Evolutionary conservation across 2,113 vertebrate species (phyloP), one percentile per base, ranked within the genome.

Genomic region (Takifugu bimaculatus): DNA sequence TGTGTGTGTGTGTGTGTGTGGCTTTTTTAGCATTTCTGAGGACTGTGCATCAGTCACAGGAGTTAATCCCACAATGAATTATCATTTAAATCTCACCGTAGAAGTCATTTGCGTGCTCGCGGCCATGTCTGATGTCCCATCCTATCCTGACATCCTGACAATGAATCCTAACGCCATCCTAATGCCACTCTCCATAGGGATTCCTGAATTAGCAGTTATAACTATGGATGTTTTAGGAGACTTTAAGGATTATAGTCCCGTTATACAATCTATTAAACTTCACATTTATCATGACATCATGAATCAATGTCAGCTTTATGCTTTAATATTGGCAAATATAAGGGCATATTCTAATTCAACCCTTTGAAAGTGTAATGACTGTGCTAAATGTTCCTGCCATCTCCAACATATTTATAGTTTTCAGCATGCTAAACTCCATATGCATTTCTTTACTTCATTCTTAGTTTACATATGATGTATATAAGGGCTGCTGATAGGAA

Each of bases 41-140:
- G 52, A 48, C 32, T 20, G 52, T 25, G 65, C 7, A 1, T 32
- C 35, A 60, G 55, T 49, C 29, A 70, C 51, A 51, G 63, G 42
- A 55, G 57, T 48, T 49, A 47, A 48, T 59, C 32, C 57, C 26
- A 10, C 20, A 10, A 45, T 29, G 26, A 3, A n/a, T 42, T 65
- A 29, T 59, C 55, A 39, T 42, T 57, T 48, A 44, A 50, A 77
- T 65, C 32, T 39, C 32, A 48, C 7, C 2, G 1, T 4, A 4
- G 26, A 54, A 20, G 53, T 67, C 3, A 78, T 82, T 82, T 84
- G 73, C 75, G 71, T 81, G 14, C 59, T 70, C 57, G 75, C 51
- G 59, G 28, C 42, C 27, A 15, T 55, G 43, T 63, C 66, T 70
- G 50, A 50, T 42, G 27, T 47, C 11, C 13, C 44, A 26, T 51